Conservation (phyloP, 2,888 invertebrate genomes). For the Exocentrus adspersus region DNA sequence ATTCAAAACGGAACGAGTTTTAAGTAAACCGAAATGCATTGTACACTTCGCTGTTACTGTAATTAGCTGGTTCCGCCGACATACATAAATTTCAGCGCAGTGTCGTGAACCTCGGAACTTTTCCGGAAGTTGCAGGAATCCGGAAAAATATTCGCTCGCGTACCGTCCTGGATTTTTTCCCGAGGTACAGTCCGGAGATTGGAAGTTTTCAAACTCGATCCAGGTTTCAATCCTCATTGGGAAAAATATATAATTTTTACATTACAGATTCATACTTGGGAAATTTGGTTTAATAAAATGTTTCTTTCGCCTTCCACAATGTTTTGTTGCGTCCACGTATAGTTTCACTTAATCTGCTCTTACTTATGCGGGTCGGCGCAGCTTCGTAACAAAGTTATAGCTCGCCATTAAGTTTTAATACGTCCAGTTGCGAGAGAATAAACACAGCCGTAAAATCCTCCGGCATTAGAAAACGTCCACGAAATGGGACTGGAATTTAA, state of each 20-base stretch:
- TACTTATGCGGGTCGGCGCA: not conserved
- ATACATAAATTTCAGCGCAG: not conserved
- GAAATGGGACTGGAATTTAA: not conserved
- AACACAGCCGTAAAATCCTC: not conserved
- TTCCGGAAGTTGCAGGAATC: not conserved
- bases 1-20: slow-evolving; percentile 8
- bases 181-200: too few species aligned
- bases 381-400: not conserved
- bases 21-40: slow-evolving; percentile 25
- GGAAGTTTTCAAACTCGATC: too few species aligned
- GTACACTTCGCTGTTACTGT: slow-evolving; percentile 19
- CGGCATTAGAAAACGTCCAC: not conserved
- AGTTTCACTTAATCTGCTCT: not conserved
- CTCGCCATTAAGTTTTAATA: not conserved
- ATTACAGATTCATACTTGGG: too few species aligned
- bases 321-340: too few species aligned
- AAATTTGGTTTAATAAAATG: too few species aligned
- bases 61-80: slow-evolving; percentile 11
- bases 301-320: too few species aligned
- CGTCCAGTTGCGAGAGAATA: not conserved
- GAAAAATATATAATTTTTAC: too few species aligned
- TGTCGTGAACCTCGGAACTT: not conserved
- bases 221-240: too few species aligned
- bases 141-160: too few species aligned
- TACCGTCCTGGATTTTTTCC: too few species aligned